These are phyloP conservation scores for Melangyna quadrimaculata DNA, from an alignment of 2,888 invertebrate species.

Conservation along the genomic window DNA sequence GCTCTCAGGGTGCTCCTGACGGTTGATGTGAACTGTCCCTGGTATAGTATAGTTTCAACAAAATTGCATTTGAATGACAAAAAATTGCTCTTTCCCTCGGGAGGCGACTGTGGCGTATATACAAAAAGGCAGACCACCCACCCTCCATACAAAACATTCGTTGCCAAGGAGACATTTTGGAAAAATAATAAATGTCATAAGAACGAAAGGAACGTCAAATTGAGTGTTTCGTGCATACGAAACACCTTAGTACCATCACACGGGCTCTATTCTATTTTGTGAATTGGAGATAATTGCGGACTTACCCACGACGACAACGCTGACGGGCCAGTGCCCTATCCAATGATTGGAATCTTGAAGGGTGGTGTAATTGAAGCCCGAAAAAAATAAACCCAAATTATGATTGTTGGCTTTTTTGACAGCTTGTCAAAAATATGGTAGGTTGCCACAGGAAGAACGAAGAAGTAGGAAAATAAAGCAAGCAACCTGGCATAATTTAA, in stretches of 20 bases:
- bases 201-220: slow-evolving; percentile 25
- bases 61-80: slow-evolving; percentile 70
- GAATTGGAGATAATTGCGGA: slow-evolving; percentile 64
- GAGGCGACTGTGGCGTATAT: not conserved
- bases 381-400: slow-evolving; percentile 28
- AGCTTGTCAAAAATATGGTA: slow-evolving; percentile 50
- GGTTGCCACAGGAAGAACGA: not conserved
- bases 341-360: not conserved
- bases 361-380: slow-evolving; percentile 6
- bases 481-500: slow-evolving; percentile 33
- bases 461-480: not conserved
- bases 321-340: not conserved
- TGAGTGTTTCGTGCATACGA: slow-evolving; percentile 26
- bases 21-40: not conserved
- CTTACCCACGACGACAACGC: not conserved
- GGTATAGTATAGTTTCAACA: slow-evolving; percentile 30
- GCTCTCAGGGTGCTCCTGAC: not conserved
- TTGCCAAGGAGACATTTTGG: slow-evolving; percentile 28
- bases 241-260: slow-evolving; percentile 17
- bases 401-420: slow-evolving; percentile 57
- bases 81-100: slow-evolving; percentile 43
- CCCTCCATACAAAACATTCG: not conserved
- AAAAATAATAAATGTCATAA: slow-evolving; percentile 37
- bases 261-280: not conserved
- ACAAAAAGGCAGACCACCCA: not conserved